Evolutionary conservation across 37 sponge, comb jelly and placozoan genomes (phyloP).

Genomic region (Eunapius fragilis): DNA sequence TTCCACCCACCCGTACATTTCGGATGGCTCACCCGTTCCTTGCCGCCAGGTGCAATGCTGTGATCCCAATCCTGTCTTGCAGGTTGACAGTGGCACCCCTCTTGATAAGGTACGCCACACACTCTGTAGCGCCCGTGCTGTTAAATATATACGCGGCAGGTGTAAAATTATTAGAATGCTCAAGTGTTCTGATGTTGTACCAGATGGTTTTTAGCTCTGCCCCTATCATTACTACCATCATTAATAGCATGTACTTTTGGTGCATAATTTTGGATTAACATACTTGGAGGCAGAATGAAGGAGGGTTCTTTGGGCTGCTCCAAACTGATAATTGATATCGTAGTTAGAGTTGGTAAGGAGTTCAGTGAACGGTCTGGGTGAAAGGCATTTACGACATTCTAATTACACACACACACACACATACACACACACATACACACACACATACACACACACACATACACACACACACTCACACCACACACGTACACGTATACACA

Average conservation of each 20-base stretch:
- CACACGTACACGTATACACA: too few relatives aligned
- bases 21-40: constrained; percentile 75
- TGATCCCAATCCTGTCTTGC: constrained; percentile 79
- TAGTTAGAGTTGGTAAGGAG: constrained; percentile 61
- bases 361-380: constrained; percentile 43
- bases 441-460: constrained; percentile 34
- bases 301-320: constrained; percentile 78
- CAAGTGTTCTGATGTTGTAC: too few relatives aligned
- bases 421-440: constrained; percentile 25
- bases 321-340: constrained; percentile 67
- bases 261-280: constrained; percentile 3
- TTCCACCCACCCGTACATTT: too few relatives aligned
- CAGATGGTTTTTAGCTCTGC: too few relatives aligned
- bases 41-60: constrained; percentile 89
- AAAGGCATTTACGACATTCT: too few relatives aligned
- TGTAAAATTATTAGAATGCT: background rate
- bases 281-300: constrained; percentile 86
- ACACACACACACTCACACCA: constrained; percentile 13
- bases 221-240: too few relatives aligned
- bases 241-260: too few relatives aligned
- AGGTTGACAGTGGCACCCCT: constrained; percentile 78
- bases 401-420: too few relatives aligned
- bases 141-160: background rate
- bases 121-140: constrained; percentile 82
- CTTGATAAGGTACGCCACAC: constrained; percentile 71